Percentiles rank a stretch among this genome's conserved stretches.
Conservation (phyloP, 2,113 vertebrate genomes). For the Athene cunicularia region DNA sequence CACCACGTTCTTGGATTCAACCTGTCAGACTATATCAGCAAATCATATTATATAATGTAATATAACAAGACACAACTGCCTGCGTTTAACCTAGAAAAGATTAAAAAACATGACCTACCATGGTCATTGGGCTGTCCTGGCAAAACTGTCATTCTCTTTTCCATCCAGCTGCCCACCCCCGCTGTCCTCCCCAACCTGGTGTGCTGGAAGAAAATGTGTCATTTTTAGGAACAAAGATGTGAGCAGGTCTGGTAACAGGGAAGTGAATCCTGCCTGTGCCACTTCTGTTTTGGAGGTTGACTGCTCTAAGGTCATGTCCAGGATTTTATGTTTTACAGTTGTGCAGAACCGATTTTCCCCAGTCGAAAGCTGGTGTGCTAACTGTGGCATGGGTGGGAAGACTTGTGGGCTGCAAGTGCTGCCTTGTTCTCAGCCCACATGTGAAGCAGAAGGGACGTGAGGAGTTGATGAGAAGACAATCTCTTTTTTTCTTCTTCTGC, state of each 20-base stretch:
- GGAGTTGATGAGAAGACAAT: not conserved
- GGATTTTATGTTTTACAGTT: not conserved
- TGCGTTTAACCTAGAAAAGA: slow-evolving; percentile 64
- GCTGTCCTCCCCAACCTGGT: not conserved
- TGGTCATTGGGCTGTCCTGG: slow-evolving; percentile 22
- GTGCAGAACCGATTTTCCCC: not conserved
- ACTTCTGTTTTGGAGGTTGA: not conserved
- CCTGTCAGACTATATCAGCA: slow-evolving; percentile 52
- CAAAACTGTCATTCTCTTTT: not conserved
- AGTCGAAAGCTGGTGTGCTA: not conserved
- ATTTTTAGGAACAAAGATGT: not conserved
- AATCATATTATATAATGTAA: slow-evolving; percentile 64
- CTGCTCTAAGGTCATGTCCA: not conserved
- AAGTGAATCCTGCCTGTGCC: not conserved
- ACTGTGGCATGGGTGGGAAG: not conserved
- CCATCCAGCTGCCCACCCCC: not conserved
- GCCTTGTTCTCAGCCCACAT: not conserved
- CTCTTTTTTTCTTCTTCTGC: not conserved
- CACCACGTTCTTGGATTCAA: slow-evolving; percentile 63
- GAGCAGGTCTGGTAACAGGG: not conserved
- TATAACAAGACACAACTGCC: slow-evolving; percentile 58
- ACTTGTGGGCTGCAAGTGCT: not conserved
- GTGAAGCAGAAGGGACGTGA: not conserved
- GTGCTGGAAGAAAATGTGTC: not conserved
- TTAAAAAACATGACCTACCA: slow-evolving; percentile 40